Base-by-base conservation (phyloP, 2,113 vertebrate genomes). In the Ursus arctos region DNA sequence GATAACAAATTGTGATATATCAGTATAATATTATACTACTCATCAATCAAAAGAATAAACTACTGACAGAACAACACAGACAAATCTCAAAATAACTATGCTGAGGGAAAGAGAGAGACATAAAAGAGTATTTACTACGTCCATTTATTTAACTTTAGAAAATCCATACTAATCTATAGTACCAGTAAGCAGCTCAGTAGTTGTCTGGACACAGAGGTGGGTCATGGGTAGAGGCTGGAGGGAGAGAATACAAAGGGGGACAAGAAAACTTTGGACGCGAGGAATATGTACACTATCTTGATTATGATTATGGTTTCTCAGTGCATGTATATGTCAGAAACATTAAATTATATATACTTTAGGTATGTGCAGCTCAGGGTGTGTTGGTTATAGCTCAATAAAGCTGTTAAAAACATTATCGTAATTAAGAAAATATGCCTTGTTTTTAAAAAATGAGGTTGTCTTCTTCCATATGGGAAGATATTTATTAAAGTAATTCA, bases 21-120 rank as follows among this genome's bases (percentile, higher is more conserved):
- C 14, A 83, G 18, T 40, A 84, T n/a, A 81, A 88, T 49, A 15
- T 11, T 92, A 72, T 80, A 76, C 57, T 74, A 82, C n/a, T 91
- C 81, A 12, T 87, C 31, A 57, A 53, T 47, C 82, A 82, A 96
- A 97, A 86, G 65, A 81, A 91, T 69, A 86, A 91, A 40, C 28
- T 61, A 36, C 24, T 55, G 16, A 53, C 6, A 85, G n/a, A 87
- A 69, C 12, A 55, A 31, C 31, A 72, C 12, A 33, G 55, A 67
- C 0, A 36, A 87, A 76, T 19, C 71, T 80, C 36, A 65, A 86
- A 94, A 92, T 57, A 80, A 80, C 28, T 97, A 76, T 1, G 0
- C 2, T 69, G 16, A 91, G 1, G n/a, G 57, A 14, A 92, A 94
- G 53, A 79, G 14, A 83, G 16, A 77, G 65, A 59, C 6, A 88